A percentile compares a stretch with the other conserved stretches of the same genome.
phyloP scores from a whole-genome alignment of 2,797 vertebrate genomes.

The Cryptoblepharus egeriae region DNA sequence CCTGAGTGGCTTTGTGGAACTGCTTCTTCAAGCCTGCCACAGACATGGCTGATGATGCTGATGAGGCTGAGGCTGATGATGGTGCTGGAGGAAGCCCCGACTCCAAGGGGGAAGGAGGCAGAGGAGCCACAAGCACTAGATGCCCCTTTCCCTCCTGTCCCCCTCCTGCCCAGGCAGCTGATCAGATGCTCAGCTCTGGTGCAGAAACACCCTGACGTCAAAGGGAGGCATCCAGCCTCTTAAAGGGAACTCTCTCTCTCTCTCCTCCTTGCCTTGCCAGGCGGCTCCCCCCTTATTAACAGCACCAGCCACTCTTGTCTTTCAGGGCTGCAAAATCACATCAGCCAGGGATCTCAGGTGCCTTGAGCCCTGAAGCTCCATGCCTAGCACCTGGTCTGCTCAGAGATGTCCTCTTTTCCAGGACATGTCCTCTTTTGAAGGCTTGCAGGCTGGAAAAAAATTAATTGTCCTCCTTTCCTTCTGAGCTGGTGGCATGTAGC shows the following conservation, averaged over 20 bases:
- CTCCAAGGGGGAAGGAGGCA: conserved; percentile 39
- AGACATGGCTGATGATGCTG: conserved; percentile 81
- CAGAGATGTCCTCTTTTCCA: too few species aligned
- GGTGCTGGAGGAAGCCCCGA: neutral
- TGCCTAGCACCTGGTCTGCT: neutral
- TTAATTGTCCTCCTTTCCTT: too few species aligned
- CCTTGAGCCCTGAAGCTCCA: neutral
- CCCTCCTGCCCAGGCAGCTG: conserved; percentile 30
- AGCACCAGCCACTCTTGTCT: neutral
- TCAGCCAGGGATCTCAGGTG: neutral
- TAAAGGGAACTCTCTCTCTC: conserved; percentile 59
- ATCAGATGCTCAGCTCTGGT: conserved; percentile 41
- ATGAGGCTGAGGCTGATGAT: too few species aligned
- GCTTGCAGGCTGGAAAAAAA: too few species aligned
- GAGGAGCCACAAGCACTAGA: accelerated
- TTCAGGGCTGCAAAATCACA: too few species aligned
- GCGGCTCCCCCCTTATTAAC: too few species aligned
- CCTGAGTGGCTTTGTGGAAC: conserved; percentile 96
- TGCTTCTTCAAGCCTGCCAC: conserved; percentile 93
- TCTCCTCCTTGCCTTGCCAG: too few species aligned
- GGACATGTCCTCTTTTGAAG: too few species aligned
- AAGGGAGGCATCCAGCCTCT: conserved; percentile 60
- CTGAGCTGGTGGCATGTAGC: too few species aligned
- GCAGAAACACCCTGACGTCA: conserved; percentile 79
- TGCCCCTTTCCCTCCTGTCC: too few species aligned